Evolutionary conservation across 2,113 vertebrate genomes (phyloP).

Genomic region (Desmodus rotundus): DNA sequence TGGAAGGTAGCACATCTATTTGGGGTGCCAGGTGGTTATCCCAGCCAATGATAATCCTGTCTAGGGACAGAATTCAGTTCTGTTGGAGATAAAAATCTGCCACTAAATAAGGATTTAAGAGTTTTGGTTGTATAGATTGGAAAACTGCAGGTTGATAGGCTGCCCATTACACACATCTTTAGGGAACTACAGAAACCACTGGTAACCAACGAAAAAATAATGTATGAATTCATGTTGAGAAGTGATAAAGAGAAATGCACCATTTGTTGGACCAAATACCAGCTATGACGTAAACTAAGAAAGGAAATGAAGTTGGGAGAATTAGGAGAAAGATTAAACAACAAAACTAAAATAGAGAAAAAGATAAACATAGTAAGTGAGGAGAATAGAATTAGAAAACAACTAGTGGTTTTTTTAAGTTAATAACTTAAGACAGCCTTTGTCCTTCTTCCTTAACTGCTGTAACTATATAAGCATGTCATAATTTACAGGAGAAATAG

Average conservation of each 20-base stretch:
- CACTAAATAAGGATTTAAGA: not conserved
- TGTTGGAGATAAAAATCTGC: not conserved
- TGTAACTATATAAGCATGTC: not conserved
- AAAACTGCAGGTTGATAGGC: not conserved
- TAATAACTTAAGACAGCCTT: not conserved
- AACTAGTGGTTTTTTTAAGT: not conserved
- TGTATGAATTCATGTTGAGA: not conserved
- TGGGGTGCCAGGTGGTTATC: not conserved
- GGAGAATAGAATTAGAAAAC: not conserved
- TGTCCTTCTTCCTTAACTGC: not conserved
- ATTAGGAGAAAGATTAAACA: not conserved
- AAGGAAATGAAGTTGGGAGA: not conserved
- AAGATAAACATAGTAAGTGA: not conserved
- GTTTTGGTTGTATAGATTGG: not conserved
- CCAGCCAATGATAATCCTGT: not conserved
- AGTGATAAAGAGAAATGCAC: not conserved
- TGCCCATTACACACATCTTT: not conserved
- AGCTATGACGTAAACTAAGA: not conserved
- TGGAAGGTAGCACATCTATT: not conserved
- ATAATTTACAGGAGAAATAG: not conserved
- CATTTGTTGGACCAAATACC: not conserved
- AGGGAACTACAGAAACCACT: not conserved
- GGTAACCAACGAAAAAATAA: not conserved
- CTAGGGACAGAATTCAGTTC: not conserved
- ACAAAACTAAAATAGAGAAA: not conserved